Evolutionary conservation across 2,797 vertebrate genomes (phyloP).

Genomic region (Syngnathus acus): DNA sequence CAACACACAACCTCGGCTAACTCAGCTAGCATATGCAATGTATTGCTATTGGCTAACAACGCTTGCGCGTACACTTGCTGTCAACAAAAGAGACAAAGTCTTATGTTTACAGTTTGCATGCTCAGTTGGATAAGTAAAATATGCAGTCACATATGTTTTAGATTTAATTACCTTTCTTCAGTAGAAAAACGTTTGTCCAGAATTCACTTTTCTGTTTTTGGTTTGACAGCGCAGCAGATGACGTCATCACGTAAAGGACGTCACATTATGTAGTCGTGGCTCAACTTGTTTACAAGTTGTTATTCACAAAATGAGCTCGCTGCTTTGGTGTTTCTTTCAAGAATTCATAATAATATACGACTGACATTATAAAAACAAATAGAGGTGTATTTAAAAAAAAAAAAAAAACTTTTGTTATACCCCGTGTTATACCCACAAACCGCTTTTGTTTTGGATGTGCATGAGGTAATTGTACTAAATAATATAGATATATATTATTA

Average conservation of each 20-base stretch:
- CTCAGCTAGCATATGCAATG: slow-evolving; percentile 11
- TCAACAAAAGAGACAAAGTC: background rate
- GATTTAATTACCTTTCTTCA: background rate
- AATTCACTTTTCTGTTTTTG: background rate
- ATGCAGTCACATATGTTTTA: too few relatives aligned
- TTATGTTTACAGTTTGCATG: too few relatives aligned
- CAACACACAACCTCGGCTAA: slow-evolving; percentile 10
- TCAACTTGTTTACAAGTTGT: background rate
- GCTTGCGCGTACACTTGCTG: slow-evolving; percentile 3
- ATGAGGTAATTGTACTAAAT: too few relatives aligned
- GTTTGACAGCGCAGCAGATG: background rate
- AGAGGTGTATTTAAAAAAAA: background rate
- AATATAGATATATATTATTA: too few relatives aligned
- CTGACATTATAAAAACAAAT: background rate
- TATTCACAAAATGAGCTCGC: background rate
- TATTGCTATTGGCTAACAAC: slow-evolving; percentile 26
- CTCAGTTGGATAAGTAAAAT: background rate
- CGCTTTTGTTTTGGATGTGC: too few relatives aligned
- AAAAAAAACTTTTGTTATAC: background rate
- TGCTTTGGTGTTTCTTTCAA: background rate
- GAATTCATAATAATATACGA: background rate
- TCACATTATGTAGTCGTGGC: background rate
- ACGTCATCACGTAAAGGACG: slow-evolving; percentile 4
- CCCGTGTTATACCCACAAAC: background rate
- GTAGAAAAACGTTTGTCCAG: background rate